phyloP scores from a whole-genome alignment of 2,113 vertebrate species.

The Sigmodon hispidus region DNA sequence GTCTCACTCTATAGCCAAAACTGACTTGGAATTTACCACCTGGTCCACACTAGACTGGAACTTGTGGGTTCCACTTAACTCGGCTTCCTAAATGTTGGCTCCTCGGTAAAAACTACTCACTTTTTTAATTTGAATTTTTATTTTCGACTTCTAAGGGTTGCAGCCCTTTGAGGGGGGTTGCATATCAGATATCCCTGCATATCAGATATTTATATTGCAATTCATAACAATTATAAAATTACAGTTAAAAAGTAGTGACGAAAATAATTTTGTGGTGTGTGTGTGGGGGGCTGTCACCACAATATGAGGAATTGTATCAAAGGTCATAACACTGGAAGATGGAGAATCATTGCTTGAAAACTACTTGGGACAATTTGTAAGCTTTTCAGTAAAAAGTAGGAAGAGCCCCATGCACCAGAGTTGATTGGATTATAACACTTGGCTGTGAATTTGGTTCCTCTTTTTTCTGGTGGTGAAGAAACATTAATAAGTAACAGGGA shows the following conservation, averaged over 20 bases:
- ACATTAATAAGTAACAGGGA: neutral
- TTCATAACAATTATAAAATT: neutral
- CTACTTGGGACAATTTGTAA: neutral
- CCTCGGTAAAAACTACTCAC: neutral
- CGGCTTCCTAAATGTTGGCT: neutral
- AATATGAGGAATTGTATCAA: neutral
- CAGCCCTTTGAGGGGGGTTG: neutral
- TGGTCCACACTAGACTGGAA: neutral
- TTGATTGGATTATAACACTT: slow-evolving; percentile 20
- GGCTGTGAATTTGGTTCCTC: slow-evolving; percentile 23
- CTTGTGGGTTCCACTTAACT: neutral
- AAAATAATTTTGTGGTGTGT: neutral
- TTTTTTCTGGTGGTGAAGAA: slow-evolving; percentile 52
- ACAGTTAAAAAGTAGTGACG: neutral
- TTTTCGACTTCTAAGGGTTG: slow-evolving; percentile 1
- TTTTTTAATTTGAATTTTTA: neutral
- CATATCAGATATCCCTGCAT: neutral
- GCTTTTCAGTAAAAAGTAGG: slow-evolving; percentile 6
- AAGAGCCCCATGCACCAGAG: neutral
- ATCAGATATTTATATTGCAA: neutral
- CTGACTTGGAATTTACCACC: neutral
- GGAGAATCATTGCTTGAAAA: neutral
- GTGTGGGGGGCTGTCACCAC: neutral
- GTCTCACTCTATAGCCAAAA: neutral
- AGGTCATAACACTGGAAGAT: neutral